Conservation (phyloP, 2,113 vertebrate genomes). For the Australoheros scitulus region DNA sequence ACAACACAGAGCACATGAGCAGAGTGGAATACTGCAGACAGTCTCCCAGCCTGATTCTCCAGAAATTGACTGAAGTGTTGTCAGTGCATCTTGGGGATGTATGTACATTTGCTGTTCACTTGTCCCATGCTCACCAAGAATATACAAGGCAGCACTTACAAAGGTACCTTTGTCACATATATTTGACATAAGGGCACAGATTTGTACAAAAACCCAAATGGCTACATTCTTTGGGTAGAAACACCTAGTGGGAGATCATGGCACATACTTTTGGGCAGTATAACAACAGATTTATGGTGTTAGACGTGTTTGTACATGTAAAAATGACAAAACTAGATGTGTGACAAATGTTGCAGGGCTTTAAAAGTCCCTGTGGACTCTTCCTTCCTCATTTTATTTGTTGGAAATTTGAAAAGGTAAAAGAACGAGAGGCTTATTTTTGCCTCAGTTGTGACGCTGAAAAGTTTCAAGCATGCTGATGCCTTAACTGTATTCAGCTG, state of each 20-base stretch:
- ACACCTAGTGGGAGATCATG: not conserved
- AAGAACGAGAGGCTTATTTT: too few species aligned
- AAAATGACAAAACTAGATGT: not conserved
- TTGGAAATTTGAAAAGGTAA: not conserved
- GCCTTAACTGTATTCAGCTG: not conserved
- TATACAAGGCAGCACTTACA: too few species aligned
- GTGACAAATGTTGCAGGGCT: too few species aligned
- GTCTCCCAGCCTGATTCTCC: not conserved
- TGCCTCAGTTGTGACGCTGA: not conserved
- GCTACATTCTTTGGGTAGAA: not conserved
- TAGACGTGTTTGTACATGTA: not conserved
- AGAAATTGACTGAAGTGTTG: not conserved
- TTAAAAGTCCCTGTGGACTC: not conserved
- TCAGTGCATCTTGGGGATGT: too few species aligned
- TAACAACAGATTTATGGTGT: not conserved
- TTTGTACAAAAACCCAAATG: too few species aligned
- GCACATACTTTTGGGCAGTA: not conserved
- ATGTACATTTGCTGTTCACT: too few species aligned
- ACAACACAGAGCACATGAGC: too few species aligned
- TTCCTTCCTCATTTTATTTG: not conserved
- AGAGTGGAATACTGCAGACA: not conserved
- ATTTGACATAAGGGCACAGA: too few species aligned
- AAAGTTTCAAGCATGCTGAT: not conserved
- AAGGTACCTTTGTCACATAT: too few species aligned
- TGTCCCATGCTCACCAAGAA: too few species aligned